Base-by-base conservation (phyloP, 1,140 invertebrate species). In the Oncopeltus fasciatus region DNA sequence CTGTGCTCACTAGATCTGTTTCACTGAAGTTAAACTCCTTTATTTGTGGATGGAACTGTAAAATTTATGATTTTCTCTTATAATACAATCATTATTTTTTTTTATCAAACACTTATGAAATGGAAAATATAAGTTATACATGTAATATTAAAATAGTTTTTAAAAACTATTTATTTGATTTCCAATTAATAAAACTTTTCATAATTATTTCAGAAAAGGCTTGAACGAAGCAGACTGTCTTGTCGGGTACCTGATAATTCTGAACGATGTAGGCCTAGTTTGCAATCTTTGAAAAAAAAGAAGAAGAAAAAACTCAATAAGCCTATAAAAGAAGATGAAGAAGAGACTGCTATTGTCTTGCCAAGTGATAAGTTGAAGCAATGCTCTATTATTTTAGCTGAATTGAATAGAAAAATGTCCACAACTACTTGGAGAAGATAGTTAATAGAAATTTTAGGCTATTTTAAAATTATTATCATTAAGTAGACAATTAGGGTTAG, bases 311-410 rank as follows among this genome's bases (percentile, higher is more conserved):
- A 78, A 71, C 70, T 74, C n/a, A 27, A 43, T n/a, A 81, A 80
- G 69, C 68, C 70, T 16, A 57, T 26, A 11, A 75, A 75, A 67
- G 74, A 74, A 16, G 71, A 68, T 59, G 72, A 73, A 24, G 70
- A 73, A 26, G 78, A 81, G 62, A 72, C 75, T 11, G 73, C 78
- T 3, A 74, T 72, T 64, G 72, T 74, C 64, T 68, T 80, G 57
- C 74, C 75, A 33, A 74, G 75, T 18, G 78, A 80, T 65, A 80
- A 80, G 66, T 78, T 78, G 64, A 70, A 76, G 38, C 77, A 79
- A 12, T 81, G 77, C 68, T 75, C 77, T 2, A 75, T 84, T 12
- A 85, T 87, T 68, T 72, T 87, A n/a, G 77, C 80, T 60, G 84
- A 86, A 71, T 75, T 87, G 26, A 86, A 87, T 69, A 78, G 83